Percentiles rank a stretch among this genome's conserved stretches.
Evolutionary conservation across 1,140 invertebrate genomes (phyloP).

Genomic region (Globodera ellingtonae): DNA sequence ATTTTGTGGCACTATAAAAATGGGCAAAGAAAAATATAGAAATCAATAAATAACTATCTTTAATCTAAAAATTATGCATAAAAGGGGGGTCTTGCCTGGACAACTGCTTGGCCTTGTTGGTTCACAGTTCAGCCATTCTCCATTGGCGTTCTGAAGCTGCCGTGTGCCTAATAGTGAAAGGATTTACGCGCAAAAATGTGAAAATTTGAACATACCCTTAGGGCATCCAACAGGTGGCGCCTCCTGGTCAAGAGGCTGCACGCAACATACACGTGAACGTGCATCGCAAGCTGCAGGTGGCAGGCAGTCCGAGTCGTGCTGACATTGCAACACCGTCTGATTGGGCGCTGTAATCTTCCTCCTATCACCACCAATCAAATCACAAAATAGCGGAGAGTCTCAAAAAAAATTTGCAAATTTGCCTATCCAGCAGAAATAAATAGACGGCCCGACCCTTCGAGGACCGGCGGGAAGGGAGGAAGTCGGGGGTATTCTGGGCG

Average conservation of each 20-base stretch:
- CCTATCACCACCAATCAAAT: no score
- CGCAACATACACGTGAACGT: slow-evolving; percentile 39
- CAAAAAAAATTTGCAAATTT: no score
- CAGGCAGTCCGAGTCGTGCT: slow-evolving; percentile 42
- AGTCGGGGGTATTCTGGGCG: no score
- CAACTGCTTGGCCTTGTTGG: slow-evolving; percentile 36
- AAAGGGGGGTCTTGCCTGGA: slow-evolving; percentile 19
- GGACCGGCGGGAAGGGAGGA: no score
- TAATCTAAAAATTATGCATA: background rate
- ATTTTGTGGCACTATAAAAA: no score
- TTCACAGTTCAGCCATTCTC: slow-evolving; percentile 37
- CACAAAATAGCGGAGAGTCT: no score
- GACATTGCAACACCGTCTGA: slow-evolving; percentile 1
- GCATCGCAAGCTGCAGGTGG: slow-evolving; percentile 46
- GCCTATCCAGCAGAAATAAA: no score
- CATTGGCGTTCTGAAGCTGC: slow-evolving; percentile 9
- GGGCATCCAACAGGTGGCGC: slow-evolving; percentile 55
- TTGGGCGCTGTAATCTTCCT: background rate
- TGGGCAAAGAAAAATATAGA: no score
- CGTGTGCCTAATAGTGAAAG: slow-evolving; percentile 19
- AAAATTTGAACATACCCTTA: slow-evolving; percentile 38
- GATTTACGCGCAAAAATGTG: background rate
- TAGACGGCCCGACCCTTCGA: no score
- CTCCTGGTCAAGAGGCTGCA: slow-evolving; percentile 48
- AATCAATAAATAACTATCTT: no score